These are phyloP conservation scores for Hyphantria cunea DNA, from an alignment of 1,140 invertebrate species.

Conservation along the genomic window DNA sequence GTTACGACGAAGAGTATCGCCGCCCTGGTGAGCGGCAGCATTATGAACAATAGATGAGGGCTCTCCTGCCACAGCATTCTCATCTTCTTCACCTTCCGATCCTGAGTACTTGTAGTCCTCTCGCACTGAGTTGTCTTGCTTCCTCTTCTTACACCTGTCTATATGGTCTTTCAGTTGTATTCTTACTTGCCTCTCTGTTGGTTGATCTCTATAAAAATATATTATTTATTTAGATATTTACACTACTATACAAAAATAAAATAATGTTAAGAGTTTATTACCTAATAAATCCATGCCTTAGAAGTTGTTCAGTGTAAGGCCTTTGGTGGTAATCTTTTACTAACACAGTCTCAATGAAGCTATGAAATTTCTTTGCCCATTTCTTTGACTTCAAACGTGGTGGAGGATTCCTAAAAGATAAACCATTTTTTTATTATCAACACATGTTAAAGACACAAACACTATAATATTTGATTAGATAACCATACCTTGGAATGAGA, in stretches of 20 bases:
- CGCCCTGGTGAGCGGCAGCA: conserved; percentile 87
- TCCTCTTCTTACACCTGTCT: conserved; percentile 97
- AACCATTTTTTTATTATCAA: neutral
- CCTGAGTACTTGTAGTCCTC: conserved; percentile 93
- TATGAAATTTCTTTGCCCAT: conserved; percentile 98
- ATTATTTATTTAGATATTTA: neutral
- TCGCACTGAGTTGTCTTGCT: conserved; percentile 92
- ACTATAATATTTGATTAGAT: neutral
- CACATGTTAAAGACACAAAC: neutral
- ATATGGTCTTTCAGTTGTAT: conserved; percentile 99
- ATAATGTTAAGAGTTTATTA: conserved; percentile 29
- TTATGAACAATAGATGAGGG: conserved; percentile 94
- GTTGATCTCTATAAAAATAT: conserved; percentile 88
- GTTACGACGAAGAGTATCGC: conserved; percentile 95
- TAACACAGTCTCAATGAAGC: conserved; percentile 85
- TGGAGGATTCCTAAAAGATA: conserved; percentile 88
- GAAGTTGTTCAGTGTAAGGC: conserved; percentile 98
- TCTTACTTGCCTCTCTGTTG: conserved; percentile 97
- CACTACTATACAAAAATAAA: no score
- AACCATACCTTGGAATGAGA: conserved; percentile 92
- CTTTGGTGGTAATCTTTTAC: conserved; percentile 99
- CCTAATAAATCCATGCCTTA: conserved; percentile 98
- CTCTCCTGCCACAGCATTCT: conserved; percentile 91
- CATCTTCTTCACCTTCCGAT: conserved; percentile 94
- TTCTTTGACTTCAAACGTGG: conserved; percentile 98